Conservation (phyloP, 2,113 vertebrate species). For the Nothocercus nigrocapillus region DNA sequence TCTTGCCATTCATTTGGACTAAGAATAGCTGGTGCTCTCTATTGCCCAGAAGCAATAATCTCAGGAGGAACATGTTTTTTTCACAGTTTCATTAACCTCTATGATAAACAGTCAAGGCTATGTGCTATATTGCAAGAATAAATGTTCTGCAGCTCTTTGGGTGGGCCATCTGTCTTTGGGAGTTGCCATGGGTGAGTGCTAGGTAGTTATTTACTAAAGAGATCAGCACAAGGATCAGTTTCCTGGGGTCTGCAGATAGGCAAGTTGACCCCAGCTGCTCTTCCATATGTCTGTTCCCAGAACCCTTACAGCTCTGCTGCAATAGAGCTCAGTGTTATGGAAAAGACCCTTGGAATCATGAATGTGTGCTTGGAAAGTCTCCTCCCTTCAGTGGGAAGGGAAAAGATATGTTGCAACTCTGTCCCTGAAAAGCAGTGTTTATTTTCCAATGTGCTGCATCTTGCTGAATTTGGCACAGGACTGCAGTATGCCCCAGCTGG, state of each 20-base stretch:
- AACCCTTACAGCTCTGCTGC: neutral
- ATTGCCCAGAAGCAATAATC: conserved; percentile 60
- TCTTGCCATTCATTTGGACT: conserved; percentile 51
- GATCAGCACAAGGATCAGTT: neutral
- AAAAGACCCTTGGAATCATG: neutral
- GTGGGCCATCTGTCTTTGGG: conserved; percentile 2
- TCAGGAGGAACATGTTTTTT: conserved; percentile 43
- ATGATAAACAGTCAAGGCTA: conserved; percentile 13
- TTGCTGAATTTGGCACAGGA: conserved; percentile 38
- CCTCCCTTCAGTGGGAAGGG: neutral
- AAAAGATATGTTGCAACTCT: conserved; percentile 14
- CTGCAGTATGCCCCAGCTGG: neutral
- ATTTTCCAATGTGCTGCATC: conserved; percentile 7
- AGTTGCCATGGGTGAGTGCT: neutral
- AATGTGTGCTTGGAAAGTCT: neutral
- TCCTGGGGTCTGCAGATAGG: neutral
- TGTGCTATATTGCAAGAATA: neutral
- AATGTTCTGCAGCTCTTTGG: neutral
- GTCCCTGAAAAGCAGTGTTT: neutral
- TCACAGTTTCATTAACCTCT: conserved; percentile 63
- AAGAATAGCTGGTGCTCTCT: conserved; percentile 6
- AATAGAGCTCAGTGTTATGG: neutral
- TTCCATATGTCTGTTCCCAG: neutral
- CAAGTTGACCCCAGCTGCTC: neutral
- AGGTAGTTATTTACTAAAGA: neutral